Conservation (phyloP, 1,140 invertebrate genomes). For the Lordiphosa mommai region DNA sequence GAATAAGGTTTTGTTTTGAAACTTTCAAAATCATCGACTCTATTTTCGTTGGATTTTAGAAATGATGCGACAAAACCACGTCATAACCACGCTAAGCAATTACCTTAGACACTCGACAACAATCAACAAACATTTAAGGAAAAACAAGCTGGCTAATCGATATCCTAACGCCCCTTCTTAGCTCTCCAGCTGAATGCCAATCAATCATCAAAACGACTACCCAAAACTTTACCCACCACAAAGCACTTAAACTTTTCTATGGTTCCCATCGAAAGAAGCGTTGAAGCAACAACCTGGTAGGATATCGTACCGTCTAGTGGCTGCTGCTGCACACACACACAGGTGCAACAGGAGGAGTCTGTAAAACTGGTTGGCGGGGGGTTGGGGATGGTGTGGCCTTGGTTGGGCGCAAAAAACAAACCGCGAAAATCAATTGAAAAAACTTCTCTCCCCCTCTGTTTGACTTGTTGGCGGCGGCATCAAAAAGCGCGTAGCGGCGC, state of each 20-base stretch:
- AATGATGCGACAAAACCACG: no score
- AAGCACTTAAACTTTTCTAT: conserved; percentile 75
- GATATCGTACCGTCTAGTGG: not conserved
- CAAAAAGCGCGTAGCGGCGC: conserved; percentile 75
- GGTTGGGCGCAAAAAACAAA: conserved; percentile 46
- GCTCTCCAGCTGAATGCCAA: conserved; percentile 35
- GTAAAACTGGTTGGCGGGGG: not conserved
- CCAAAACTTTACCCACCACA: conserved; percentile 49
- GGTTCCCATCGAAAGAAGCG: conserved; percentile 50
- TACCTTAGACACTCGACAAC: not conserved
- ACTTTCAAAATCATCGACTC: no score
- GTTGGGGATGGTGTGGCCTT: conserved; percentile 43
- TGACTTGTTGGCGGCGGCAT: conserved; percentile 69
- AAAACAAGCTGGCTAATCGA: conserved; percentile 42
- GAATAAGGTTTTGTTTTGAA: no score
- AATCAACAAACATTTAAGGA: no score
- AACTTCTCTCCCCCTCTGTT: conserved; percentile 41
- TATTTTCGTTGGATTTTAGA: no score
- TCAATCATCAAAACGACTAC: conserved; percentile 43
- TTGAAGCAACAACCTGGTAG: conserved; percentile 59
- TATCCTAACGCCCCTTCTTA: conserved; percentile 49
- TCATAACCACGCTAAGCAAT: not conserved
- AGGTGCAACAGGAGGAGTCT: conserved; percentile 50
- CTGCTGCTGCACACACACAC: conserved; percentile 14
- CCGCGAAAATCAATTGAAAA: conserved; percentile 76